Percentiles rank a stretch among this genome's conserved stretches.
These are phyloP conservation scores for Cariama cristata DNA, from an alignment of 2,113 vertebrate species.

Conservation along the genomic window DNA sequence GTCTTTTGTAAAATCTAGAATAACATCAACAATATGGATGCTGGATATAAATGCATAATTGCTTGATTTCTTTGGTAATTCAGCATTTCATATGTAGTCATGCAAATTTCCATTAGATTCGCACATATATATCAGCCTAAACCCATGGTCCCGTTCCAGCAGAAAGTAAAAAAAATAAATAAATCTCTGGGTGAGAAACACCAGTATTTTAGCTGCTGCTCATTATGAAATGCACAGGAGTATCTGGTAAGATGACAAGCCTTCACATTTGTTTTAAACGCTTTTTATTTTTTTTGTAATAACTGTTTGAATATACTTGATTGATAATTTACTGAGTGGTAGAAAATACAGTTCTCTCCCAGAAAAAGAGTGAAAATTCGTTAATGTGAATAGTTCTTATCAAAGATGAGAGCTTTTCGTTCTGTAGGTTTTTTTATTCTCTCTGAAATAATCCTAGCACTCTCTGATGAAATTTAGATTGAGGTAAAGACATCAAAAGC, in stretches of 20 bases:
- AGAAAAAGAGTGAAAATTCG: neutral
- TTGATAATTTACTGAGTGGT: neutral
- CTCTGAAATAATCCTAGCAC: neutral
- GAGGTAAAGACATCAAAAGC: neutral
- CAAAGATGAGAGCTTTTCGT: neutral
- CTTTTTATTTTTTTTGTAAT: neutral
- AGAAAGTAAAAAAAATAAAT: neutral
- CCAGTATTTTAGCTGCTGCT: neutral
- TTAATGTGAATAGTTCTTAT: neutral
- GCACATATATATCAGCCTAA: neutral
- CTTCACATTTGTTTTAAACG: neutral
- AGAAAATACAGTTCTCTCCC: neutral
- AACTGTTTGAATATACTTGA: neutral
- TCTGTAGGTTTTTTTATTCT: neutral
- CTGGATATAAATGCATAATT: neutral
- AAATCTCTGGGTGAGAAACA: neutral
- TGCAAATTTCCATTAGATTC: neutral
- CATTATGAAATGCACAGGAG: neutral
- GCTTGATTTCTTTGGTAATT: neutral
- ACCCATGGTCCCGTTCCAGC: neutral
- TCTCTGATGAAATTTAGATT: neutral
- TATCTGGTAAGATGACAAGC: neutral
- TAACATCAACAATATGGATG: fast-evolving
- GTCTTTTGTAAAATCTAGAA: neutral
- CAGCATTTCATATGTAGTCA: neutral